A percentile compares a stretch with the other conserved stretches of the same genome.
These are phyloP conservation scores for Ariopsis seemanni DNA, from an alignment of 2,113 vertebrate species.

Conservation along the genomic window DNA sequence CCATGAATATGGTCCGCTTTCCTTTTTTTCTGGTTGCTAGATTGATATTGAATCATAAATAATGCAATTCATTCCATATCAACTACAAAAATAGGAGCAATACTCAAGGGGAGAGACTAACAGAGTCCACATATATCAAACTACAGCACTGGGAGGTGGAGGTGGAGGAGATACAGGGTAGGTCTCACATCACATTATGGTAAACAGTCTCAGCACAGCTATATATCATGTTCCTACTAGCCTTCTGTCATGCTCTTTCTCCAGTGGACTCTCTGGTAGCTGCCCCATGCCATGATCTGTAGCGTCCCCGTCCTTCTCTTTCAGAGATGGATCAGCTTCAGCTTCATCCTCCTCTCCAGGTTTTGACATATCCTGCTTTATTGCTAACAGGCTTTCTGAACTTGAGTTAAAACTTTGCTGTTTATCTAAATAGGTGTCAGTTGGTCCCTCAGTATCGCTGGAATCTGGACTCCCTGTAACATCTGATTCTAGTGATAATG, in stretches of 20 bases:
- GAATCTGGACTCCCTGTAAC: constrained; percentile 65
- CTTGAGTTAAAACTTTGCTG: constrained; percentile 58
- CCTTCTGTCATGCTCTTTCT: constrained; percentile 79
- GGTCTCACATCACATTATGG: constrained; percentile 64
- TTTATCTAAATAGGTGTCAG: constrained; percentile 57
- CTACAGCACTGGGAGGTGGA: background rate
- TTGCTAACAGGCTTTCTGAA: constrained; percentile 54
- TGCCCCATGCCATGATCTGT: constrained; percentile 51
- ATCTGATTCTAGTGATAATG: constrained; percentile 60
- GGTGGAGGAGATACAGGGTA: background rate
- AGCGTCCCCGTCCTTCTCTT: constrained; percentile 53
- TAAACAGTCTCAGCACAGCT: constrained; percentile 74
- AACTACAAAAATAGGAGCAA: background rate
- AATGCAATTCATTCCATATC: background rate
- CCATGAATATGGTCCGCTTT: background rate
- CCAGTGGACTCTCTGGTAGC: constrained; percentile 61
- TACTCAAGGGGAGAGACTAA: background rate
- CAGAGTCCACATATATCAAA: background rate
- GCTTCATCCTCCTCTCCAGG: constrained; percentile 55
- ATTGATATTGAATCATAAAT: background rate
- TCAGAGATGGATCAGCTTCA: constrained; percentile 48
- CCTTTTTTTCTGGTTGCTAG: background rate
- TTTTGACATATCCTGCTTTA: constrained; percentile 52
- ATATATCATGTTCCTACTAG: constrained; percentile 90
- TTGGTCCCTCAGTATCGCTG: constrained; percentile 66